These are phyloP conservation scores for Drosophila macrothrix DNA, from an alignment of 2,888 invertebrate species.

Conservation along the genomic window DNA sequence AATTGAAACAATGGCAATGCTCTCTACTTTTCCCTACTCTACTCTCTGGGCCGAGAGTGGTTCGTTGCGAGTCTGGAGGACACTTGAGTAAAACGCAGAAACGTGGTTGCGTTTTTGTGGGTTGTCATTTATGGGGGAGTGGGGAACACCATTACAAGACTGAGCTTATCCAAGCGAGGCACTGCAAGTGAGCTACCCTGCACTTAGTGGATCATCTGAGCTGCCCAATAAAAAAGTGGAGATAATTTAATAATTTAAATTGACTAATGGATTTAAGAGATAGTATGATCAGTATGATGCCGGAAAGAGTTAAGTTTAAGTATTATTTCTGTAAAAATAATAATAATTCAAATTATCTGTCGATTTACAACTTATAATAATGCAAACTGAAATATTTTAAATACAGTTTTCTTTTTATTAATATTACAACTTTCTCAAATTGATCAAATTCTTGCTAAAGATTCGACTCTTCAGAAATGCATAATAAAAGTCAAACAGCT, in stretches of 20 bases:
- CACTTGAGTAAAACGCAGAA: slow-evolving; percentile 72
- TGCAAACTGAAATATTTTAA: not conserved
- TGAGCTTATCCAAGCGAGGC: slow-evolving; percentile 5
- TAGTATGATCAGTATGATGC: not conserved
- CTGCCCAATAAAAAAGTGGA: not conserved
- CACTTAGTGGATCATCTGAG: not conserved
- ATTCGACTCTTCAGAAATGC: not conserved
- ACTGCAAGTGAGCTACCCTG: slow-evolving; percentile 10
- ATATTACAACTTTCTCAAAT: not conserved
- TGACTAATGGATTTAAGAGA: not conserved
- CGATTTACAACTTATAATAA: not conserved
- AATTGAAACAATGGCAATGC: slow-evolving; percentile 74
- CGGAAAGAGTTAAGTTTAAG: not conserved
- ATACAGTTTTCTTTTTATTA: no score
- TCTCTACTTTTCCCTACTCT: slow-evolving; percentile 4
- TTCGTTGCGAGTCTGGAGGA: slow-evolving; percentile 42
- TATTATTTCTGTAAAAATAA: not conserved
- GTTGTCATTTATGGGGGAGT: slow-evolving; percentile 9
- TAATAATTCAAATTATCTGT: not conserved
- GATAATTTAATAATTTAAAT: not conserved
- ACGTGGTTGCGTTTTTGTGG: slow-evolving; percentile 73
- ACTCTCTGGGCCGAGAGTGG: slow-evolving; percentile 14
- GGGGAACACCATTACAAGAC: not conserved
- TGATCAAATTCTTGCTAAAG: not conserved
- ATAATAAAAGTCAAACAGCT: not conserved